A percentile compares a stretch with the other conserved stretches of the same genome.
These are phyloP conservation scores for Theodoxus fluviatilis DNA, from an alignment of 2,888 invertebrate species.

Conservation along the genomic window DNA sequence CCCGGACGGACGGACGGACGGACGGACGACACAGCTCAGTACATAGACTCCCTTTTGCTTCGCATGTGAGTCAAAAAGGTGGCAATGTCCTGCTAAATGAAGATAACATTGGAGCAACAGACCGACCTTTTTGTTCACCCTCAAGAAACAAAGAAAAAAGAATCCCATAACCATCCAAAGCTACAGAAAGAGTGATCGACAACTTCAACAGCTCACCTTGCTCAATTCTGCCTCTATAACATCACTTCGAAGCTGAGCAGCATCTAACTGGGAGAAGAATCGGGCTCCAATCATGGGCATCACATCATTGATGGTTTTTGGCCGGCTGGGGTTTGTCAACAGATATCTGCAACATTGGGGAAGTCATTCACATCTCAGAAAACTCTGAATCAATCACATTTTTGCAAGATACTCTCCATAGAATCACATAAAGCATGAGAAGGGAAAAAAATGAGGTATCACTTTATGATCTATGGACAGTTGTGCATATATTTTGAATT, in stretches of 20 bases:
- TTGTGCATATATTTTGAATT: too few relatives aligned
- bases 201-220: slow-evolving; percentile 66
- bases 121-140: background rate
- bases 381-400: background rate
- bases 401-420: background rate
- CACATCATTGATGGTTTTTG: slow-evolving; percentile 83
- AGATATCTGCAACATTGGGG: slow-evolving; percentile 48
- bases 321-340: slow-evolving; percentile 54
- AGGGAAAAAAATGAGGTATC: too few relatives aligned
- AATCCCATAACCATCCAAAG: too few relatives aligned
- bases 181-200: too few relatives aligned
- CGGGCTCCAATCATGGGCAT: slow-evolving; percentile 99
- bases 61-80: too few relatives aligned
- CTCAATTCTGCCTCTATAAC: slow-evolving; percentile 88
- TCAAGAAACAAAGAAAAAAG: background rate
- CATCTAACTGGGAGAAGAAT: slow-evolving; percentile 94
- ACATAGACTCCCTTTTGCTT: too few relatives aligned
- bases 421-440: too few relatives aligned
- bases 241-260: slow-evolving; percentile 85
- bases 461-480: too few relatives aligned
- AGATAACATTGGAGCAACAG: too few relatives aligned
- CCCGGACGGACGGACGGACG: too few relatives aligned
- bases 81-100: too few relatives aligned
- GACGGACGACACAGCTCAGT: too few relatives aligned
- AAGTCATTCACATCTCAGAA: background rate